Evolutionary conservation across 2,113 vertebrate genomes (phyloP).

Genomic region (Nanorana parkeri): DNA sequence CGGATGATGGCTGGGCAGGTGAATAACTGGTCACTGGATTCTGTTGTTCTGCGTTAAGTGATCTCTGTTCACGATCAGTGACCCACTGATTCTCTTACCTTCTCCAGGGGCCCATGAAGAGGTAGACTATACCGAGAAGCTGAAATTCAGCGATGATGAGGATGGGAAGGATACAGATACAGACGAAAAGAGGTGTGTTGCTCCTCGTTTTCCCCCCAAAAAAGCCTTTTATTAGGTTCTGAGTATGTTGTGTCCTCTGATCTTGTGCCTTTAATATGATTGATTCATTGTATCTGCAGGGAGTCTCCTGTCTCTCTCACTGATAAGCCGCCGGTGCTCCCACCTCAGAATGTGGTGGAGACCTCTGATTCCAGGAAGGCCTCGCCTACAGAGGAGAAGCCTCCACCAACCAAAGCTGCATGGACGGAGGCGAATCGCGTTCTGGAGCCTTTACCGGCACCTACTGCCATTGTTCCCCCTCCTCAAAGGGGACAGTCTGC

Average conservation of each 20-base stretch:
- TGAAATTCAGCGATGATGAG: slow-evolving; percentile 94
- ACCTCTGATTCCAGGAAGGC: slow-evolving; percentile 69
- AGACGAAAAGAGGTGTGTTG: slow-evolving; percentile 75
- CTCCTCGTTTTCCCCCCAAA: not conserved
- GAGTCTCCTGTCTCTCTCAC: slow-evolving; percentile 63
- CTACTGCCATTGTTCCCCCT: slow-evolving; percentile 60
- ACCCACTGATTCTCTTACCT: not conserved
- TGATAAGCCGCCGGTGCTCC: slow-evolving; percentile 68
- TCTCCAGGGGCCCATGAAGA: slow-evolving; percentile 87
- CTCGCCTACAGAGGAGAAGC: slow-evolving; percentile 72
- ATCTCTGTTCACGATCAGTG: not conserved
- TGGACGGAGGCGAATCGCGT: slow-evolving; percentile 77
- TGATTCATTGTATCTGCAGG: slow-evolving; percentile 13
- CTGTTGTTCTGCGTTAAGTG: not conserved
- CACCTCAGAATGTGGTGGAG: slow-evolving; percentile 69
- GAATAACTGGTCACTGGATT: not conserved
- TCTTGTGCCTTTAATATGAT: too few species aligned
- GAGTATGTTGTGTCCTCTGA: not conserved
- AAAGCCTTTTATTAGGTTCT: too few species aligned
- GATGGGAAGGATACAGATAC: slow-evolving; percentile 87
- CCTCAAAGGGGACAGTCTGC: slow-evolving; percentile 72
- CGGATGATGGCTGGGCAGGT: slow-evolving; percentile 95
- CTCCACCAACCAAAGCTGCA: slow-evolving; percentile 79
- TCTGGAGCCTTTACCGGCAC: slow-evolving; percentile 61
- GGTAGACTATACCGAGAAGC: slow-evolving; percentile 92